Conservation (phyloP, 1,140 invertebrate genomes). For the Probaryconus sp. region DNA sequence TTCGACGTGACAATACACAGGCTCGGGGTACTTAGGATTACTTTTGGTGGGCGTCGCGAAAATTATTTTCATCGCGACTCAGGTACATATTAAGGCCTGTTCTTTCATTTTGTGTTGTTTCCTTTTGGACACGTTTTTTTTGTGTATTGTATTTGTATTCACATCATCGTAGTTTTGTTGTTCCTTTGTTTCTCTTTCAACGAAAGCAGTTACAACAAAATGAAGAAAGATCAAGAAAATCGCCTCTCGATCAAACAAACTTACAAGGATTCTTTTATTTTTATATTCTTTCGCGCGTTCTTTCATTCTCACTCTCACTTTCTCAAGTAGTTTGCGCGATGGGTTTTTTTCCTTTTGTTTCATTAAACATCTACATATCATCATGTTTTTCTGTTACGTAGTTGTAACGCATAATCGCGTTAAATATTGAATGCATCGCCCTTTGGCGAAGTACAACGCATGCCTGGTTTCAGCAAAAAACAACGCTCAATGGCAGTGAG, state of each 20-base stretch:
- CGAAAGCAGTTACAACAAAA: constrained; percentile 57
- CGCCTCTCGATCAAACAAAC: constrained; percentile 15
- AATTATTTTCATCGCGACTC: constrained; percentile 69
- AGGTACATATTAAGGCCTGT: constrained; percentile 76
- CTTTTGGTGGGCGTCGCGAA: constrained; percentile 68
- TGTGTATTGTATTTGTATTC: constrained; percentile 62
- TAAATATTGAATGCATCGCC: constrained; percentile 15
- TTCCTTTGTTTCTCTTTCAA: constrained; percentile 53
- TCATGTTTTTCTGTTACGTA: not conserved
- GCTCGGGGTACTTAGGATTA: constrained; percentile 62
- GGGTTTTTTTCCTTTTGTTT: constrained; percentile 10
- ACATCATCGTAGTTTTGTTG: constrained; percentile 60
- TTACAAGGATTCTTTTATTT: not conserved
- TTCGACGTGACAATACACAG: constrained; percentile 31
- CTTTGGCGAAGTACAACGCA: not conserved
- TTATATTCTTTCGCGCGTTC: not conserved
- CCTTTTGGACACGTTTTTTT: constrained; percentile 28
- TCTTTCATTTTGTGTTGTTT: constrained; percentile 51
- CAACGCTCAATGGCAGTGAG: not conserved
- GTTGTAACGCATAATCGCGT: too few species aligned
- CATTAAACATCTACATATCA: too few species aligned
- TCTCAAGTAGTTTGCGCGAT: constrained; percentile 30
- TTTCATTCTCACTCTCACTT: constrained; percentile 2
- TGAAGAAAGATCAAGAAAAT: too few species aligned
- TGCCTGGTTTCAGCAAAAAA: not conserved